Conservation (phyloP, 2,888 invertebrate genomes). For the Spatulosminthurus flaviceps region DNA sequence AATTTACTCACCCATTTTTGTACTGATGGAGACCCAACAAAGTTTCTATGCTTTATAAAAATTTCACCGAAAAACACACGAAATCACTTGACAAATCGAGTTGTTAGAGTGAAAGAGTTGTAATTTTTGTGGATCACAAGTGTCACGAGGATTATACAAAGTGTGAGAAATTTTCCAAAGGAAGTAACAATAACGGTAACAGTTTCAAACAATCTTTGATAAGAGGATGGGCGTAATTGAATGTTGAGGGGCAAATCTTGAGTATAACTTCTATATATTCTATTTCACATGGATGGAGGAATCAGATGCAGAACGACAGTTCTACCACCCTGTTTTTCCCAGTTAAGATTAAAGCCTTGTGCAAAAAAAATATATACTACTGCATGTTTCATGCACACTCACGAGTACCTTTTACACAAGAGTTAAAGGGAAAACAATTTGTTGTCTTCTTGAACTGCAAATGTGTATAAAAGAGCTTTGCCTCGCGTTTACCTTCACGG, state of each 20-base stretch:
- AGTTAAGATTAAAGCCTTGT: conserved; percentile 21
- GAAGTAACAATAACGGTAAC: conserved; percentile 21
- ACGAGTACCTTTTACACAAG: neutral
- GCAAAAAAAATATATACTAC: neutral
- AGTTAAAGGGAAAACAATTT: conserved; percentile 11
- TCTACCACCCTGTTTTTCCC: conserved; percentile 31
- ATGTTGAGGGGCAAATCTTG: neutral
- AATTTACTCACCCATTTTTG: no score
- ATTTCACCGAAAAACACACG: no score
- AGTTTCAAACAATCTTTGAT: conserved; percentile 31
- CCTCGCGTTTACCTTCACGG: neutral
- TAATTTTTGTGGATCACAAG: neutral
- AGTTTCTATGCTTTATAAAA: no score
- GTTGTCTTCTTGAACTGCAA: neutral
- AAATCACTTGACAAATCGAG: no score
- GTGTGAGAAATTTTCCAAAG: conserved; percentile 24
- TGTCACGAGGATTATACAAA: conserved; percentile 1
- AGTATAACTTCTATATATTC: neutral
- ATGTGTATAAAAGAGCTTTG: neutral
- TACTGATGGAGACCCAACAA: no score
- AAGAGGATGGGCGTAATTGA: conserved; percentile 35
- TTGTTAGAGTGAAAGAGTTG: neutral
- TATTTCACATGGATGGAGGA: conserved; percentile 38
- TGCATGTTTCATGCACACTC: neutral
- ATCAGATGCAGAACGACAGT: conserved; percentile 40